Conservation (phyloP, 2,797 vertebrate genomes). For the Pelobates cultripes region DNA sequence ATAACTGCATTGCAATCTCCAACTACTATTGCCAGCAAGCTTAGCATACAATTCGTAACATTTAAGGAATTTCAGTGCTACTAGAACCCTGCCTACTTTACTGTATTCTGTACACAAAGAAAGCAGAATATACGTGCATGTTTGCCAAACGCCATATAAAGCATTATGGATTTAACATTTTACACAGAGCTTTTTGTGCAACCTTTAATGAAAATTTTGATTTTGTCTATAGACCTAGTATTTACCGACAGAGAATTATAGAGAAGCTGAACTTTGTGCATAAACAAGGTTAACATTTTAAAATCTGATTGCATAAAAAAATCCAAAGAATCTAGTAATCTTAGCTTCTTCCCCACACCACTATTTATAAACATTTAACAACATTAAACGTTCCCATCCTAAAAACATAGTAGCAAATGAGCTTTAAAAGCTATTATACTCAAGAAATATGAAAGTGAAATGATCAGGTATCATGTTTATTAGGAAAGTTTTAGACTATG, state of each 20-base stretch:
- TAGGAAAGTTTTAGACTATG: conserved; percentile 26
- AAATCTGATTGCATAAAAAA: conserved; percentile 4
- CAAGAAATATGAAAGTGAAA: conserved; percentile 1
- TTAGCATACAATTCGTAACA: too few relatives aligned
- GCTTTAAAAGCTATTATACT: conserved; percentile 11
- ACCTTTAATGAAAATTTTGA: neutral
- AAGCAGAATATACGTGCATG: too few relatives aligned
- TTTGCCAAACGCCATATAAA: too few relatives aligned
- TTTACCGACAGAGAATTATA: neutral
- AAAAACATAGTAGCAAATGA: neutral
- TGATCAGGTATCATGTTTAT: conserved; percentile 24
- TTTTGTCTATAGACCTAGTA: neutral
- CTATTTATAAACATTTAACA: neutral
- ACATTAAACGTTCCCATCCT: neutral
- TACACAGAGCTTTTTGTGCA: neutral
- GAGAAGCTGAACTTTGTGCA: neutral
- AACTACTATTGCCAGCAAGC: too few relatives aligned
- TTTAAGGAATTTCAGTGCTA: too few relatives aligned
- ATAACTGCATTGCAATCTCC: too few relatives aligned
- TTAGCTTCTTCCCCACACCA: neutral
- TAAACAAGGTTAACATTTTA: neutral
- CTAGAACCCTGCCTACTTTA: too few relatives aligned
- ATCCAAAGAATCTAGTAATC: conserved; percentile 1
- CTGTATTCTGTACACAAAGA: too few relatives aligned
- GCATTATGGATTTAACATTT: too few relatives aligned